These are phyloP conservation scores for Trogon surrucura DNA, from an alignment of 2,113 vertebrate genomes.

Conservation along the genomic window DNA sequence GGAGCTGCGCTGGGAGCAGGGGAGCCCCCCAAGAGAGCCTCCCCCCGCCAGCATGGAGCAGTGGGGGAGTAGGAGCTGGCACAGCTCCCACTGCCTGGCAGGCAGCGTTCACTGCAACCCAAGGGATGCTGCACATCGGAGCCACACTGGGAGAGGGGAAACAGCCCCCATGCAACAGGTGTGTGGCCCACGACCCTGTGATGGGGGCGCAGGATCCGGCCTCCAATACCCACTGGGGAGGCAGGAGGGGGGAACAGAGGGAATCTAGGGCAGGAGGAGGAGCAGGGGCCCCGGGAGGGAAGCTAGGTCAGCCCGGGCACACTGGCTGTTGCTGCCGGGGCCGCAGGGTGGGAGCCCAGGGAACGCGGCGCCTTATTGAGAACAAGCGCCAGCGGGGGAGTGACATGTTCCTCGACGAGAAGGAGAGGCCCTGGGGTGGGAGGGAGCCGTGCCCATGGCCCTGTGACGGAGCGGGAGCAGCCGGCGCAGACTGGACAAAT, in stretches of 20 bases:
- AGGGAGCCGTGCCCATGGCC: not conserved
- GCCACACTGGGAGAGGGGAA: not conserved
- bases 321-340: not conserved
- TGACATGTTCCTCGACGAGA: fast-evolving
- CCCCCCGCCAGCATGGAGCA: not conserved
- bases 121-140: not conserved
- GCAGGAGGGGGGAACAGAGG: not conserved
- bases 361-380: not conserved
- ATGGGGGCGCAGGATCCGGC: not conserved
- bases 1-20: not conserved
- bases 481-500: not conserved
- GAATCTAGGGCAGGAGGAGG: slow-evolving; percentile 58
- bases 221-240: not conserved
- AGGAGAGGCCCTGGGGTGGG: not conserved
- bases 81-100: not conserved
- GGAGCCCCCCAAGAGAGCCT: not conserved
- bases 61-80: not conserved
- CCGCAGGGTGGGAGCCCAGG: not conserved
- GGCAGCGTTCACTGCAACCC: not conserved
- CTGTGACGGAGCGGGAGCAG: not conserved
- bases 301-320: not conserved
- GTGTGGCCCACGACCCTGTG: fast-evolving
- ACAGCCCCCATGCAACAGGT: not conserved
- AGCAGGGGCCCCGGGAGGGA: not conserved
- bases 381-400: not conserved